Base-by-base conservation (phyloP, 2,888 invertebrate species). In the Cerastis leucographa region DNA sequence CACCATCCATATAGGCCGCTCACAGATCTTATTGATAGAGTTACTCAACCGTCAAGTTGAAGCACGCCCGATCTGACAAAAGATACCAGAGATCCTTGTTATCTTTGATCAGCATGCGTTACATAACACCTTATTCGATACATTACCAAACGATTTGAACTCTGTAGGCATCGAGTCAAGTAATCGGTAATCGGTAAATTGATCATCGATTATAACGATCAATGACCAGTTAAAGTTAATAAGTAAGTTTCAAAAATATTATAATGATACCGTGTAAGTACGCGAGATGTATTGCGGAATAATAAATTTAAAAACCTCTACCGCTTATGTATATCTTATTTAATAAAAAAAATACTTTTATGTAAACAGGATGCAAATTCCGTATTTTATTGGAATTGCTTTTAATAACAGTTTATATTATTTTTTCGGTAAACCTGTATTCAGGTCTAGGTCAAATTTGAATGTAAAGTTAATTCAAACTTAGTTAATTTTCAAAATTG, bases 1-100 rank as follows among this genome's bases (percentile, higher is more conserved):
- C 51, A 71, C 22, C 73, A 68, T 56, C 44, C 56, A 81, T 86
- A 84, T 79, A 81, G 89, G 88, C 75, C 88, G 84, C 49, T 77
- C 83, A 71, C 85, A 83, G 88, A 90, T 90, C 81, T 65, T 72
- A 42, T 35, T 74, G 84, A 88, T 87, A 87, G 25, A 71, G 82
- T 87, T 82, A 84, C 86, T 86, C 85, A 89, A 84, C 77, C 68
- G 54, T 82, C 79, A 83, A 80, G 74, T 73, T 81, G 84, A 85
- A 84, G 86, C 85, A 87, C 59, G 88, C 82, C 73, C 51, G 87
- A 89, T 89, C 80, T 75, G 76, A 83, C 76, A 73, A 69, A 40
- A 85, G 89, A 89, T 89, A 88, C 19, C 69, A 83, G n/a, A 76
- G 85, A 87, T 88, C 85, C 86, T 85, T 87, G 85, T 83, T 89